Percentiles rank a stretch among this genome's conserved stretches.
Evolutionary conservation across 2,113 vertebrate genomes (phyloP).

Genomic region (Albula glossodonta): DNA sequence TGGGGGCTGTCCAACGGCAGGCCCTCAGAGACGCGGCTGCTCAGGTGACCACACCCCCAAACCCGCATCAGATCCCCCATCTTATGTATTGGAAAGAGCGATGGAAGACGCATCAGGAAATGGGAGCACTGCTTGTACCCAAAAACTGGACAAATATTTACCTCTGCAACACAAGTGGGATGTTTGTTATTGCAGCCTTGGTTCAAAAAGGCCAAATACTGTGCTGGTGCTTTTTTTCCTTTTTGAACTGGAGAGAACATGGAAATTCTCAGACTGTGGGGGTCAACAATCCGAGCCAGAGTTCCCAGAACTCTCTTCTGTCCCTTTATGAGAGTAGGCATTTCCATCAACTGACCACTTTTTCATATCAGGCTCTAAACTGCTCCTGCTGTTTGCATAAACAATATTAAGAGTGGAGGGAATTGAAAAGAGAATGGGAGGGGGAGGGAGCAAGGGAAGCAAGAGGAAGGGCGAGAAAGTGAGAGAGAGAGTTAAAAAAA

Average conservation of each 20-base stretch:
- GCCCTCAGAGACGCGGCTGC: not conserved
- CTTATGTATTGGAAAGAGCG: not conserved
- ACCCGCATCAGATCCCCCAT: not conserved
- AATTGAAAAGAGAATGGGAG: too few species aligned
- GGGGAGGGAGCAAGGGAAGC: too few species aligned
- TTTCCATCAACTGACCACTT: too few species aligned
- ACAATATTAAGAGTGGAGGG: too few species aligned
- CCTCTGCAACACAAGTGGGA: not conserved
- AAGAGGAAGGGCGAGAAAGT: too few species aligned
- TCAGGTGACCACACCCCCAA: not conserved
- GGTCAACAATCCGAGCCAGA: not conserved
- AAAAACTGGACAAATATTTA: constrained; percentile 2
- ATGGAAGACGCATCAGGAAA: not conserved
- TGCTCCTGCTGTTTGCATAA: too few species aligned
- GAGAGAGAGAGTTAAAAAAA: too few species aligned
- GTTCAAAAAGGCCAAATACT: not conserved
- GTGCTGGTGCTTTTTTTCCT: not conserved
- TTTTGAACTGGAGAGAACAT: not conserved
- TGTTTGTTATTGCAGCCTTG: not conserved
- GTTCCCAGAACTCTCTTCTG: not conserved
- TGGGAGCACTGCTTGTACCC: not conserved
- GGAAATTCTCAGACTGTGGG: not conserved
- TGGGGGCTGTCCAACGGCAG: not conserved
- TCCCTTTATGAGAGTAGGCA: too few species aligned
- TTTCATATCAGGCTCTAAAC: too few species aligned